phyloP scores from a whole-genome alignment of 2,797 vertebrate genomes.

The Hydrolagus colliei region DNA sequence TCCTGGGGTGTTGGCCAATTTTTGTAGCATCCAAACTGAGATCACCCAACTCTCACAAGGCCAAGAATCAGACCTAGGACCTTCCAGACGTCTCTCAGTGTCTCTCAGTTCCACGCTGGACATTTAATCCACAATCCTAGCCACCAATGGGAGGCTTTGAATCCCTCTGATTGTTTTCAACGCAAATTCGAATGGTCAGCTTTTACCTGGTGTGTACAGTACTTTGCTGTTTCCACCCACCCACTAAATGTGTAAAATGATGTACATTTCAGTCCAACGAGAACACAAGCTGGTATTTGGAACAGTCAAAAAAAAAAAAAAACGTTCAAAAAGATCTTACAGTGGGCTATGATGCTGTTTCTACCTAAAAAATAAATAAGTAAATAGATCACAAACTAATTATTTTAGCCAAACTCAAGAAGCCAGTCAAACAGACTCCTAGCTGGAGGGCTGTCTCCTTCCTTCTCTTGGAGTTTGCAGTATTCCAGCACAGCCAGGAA shows the following conservation, averaged over 20 bases:
- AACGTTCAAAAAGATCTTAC: neutral
- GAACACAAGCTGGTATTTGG: slow-evolving; percentile 11
- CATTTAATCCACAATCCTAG: no score
- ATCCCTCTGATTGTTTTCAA: neutral
- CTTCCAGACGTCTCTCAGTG: no score
- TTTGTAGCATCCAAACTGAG: no score
- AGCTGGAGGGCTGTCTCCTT: slow-evolving; percentile 46
- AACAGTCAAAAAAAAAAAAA: slow-evolving; percentile 22
- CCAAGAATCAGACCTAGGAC: no score
- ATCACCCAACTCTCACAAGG: no score
- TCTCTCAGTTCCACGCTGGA: no score
- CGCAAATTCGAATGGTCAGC: neutral
- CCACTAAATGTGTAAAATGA: slow-evolving; percentile 6
- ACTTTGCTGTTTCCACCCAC: neutral
- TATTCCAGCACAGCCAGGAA: slow-evolving; percentile 80
- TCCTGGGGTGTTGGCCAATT: no score
- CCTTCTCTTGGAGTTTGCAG: slow-evolving; percentile 70
- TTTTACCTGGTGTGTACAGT: slow-evolving; percentile 23
- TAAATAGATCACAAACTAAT: neutral
- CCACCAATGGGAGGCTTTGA: no score
- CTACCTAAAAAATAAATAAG: neutral
- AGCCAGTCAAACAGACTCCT: slow-evolving; percentile 90
- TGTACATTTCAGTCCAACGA: slow-evolving; percentile 14
- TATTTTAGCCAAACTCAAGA: slow-evolving; percentile 66
- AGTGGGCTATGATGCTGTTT: neutral